Conservation (phyloP, 2,113 vertebrate genomes). For the Hyla sarda region DNA sequence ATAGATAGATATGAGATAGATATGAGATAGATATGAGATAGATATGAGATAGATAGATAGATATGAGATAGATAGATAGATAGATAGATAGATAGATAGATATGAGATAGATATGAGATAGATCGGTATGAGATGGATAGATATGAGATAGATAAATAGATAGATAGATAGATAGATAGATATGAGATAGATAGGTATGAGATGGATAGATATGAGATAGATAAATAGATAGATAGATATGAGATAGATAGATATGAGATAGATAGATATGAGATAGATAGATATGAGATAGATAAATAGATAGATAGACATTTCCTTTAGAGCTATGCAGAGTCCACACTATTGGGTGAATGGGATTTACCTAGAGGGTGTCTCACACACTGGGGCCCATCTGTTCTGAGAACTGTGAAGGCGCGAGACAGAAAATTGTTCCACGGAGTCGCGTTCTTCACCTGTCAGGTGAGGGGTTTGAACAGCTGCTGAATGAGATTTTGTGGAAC, state of each 20-base stretch:
- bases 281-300: neutral
- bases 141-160: neutral
- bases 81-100: conserved; percentile 10
- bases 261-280: neutral
- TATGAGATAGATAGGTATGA: neutral
- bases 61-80: neutral
- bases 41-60: no score
- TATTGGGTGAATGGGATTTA: neutral
- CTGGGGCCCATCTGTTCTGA: neutral
- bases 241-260: neutral
- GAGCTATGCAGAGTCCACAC: neutral
- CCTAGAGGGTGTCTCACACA: neutral
- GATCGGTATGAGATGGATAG: neutral
- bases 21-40: no score
- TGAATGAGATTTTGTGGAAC: neutral
- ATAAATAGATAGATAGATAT: neutral
- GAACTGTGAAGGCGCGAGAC: neutral
- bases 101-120: neutral
- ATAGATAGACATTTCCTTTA: neutral
- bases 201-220: neutral
- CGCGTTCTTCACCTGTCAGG: conserved; percentile 2
- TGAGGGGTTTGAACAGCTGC: neutral
- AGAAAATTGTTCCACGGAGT: neutral
- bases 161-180: neutral
- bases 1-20: no score